Percentiles rank a stretch among this genome's conserved stretches.
Conservation (phyloP, 2,797 vertebrate species). For the Peromyscus attwateri region DNA sequence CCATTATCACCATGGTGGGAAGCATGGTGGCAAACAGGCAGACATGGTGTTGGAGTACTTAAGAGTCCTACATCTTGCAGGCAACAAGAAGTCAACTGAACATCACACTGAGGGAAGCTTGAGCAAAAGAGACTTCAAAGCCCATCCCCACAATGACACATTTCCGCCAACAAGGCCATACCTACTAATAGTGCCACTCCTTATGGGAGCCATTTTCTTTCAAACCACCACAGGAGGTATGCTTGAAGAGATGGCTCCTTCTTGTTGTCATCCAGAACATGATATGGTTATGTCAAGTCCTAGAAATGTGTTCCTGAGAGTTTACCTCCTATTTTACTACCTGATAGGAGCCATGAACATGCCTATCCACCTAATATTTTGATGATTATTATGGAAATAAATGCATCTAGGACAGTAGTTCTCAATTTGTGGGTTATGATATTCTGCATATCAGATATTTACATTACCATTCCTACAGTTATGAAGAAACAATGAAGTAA, state of each 20-base stretch:
- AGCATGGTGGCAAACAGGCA: background rate
- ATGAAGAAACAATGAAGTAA: background rate
- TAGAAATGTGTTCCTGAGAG: background rate
- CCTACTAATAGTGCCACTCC: background rate
- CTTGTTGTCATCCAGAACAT: background rate
- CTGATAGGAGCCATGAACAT: constrained; percentile 31
- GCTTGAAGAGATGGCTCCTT: background rate
- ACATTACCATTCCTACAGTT: background rate
- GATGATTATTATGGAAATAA: constrained; percentile 29
- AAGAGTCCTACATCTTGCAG: background rate
- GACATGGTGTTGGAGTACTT: background rate
- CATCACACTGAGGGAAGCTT: background rate
- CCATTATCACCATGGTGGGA: background rate
- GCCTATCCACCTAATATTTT: constrained; percentile 44
- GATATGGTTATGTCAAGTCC: constrained; percentile 24
- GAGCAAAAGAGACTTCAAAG: background rate
- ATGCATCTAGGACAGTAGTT: background rate
- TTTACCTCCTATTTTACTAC: background rate
- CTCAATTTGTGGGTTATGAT: background rate
- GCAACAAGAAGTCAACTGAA: background rate
- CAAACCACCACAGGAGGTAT: background rate
- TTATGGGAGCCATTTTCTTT: background rate
- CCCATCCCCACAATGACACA: background rate
- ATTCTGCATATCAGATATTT: background rate
- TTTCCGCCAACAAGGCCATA: background rate